Evolutionary conservation across 2,888 invertebrate genomes (phyloP), one percentile per base, ranked within the genome.

Genomic region (Drosophila paramelanica): DNA sequence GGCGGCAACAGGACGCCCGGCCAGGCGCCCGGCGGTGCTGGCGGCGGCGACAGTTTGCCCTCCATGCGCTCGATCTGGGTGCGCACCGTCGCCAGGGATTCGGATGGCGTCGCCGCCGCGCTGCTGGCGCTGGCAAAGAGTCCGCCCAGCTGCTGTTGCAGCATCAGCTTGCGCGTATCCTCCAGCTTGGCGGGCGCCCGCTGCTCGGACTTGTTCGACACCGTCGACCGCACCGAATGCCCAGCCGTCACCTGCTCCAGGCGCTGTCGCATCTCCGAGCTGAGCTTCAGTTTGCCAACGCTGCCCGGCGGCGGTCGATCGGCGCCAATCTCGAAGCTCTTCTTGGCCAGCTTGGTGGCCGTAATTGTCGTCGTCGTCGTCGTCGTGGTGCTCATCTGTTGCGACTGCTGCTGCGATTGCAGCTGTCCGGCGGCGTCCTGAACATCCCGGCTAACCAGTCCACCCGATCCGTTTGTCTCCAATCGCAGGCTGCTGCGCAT

Each of bases 251-350:
- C 97, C 90, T 96, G 95, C 91, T 98, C 98, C 67, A 98, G 91
- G 73, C 98, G 94, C 88, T 97, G 96, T 13, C 97, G 94, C 98
- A 98, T 98, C 93, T 98, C 98, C 0, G 97, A 96, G 89, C 97
- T 97, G 8, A 98, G 94, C 86, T 97, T 96, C 1, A 98, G 92
- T 91, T 98, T 98, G 0, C 98, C 98, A 5, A 98, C 96, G 89
- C 97, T 97, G 2, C 97, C 97, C 0, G 97, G 97, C 0, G 96
- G 95, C 0, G 96, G 97, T 42, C 96, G 93, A 64, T 96, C 95
- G 0, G 96, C 96, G 0, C 97, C 96, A 23, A 97, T 95, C 90
- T 97, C 97, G 81, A 96, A 96, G 71, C 96, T 96, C 65, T 95
- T 93, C 65, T 90, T 88, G 2, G 89, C 85, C 49, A 89, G 39